Conservation (phyloP, 2,888 invertebrate genomes). For the Meganola albula region DNA sequence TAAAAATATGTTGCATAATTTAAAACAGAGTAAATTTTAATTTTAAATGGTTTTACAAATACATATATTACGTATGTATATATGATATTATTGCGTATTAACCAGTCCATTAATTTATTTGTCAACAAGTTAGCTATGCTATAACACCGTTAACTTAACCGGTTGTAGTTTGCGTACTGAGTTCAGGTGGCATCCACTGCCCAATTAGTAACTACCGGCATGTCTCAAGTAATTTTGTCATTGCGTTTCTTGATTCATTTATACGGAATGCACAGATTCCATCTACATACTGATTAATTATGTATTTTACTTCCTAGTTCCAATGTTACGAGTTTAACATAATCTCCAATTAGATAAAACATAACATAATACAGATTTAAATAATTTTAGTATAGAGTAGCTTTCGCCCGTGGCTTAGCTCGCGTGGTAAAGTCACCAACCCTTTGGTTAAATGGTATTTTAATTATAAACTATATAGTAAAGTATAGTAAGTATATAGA, state of each 20-base stretch:
- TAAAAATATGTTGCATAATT: constrained; percentile 60
- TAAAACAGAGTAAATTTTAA: constrained; percentile 48
- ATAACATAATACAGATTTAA: no score
- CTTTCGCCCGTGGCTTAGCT: no score
- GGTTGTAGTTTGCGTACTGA: constrained; percentile 48
- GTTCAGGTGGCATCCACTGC: constrained; percentile 40
- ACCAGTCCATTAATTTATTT: constrained; percentile 47
- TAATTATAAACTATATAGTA: no score
- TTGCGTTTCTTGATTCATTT: constrained; percentile 27
- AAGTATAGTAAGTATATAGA: no score
- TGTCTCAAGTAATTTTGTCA: constrained; percentile 55
- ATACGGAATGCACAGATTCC: constrained; percentile 31
- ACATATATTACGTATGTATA: no score
- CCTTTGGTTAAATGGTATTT: no score
- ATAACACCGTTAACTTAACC: constrained; percentile 57
- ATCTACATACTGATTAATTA: constrained; percentile 35
- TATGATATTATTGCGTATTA: no score
- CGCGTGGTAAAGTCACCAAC: no score
- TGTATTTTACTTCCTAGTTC: constrained; percentile 22
- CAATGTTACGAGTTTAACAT: constrained; percentile 43
- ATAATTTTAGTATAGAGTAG: no score
- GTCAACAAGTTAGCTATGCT: constrained; percentile 55
- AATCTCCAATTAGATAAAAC: no score
- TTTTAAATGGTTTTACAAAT: no score
- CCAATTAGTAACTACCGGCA: constrained; percentile 61